A percentile compares a stretch with the other conserved stretches of the same genome.
Evolutionary conservation across 2,797 vertebrate species (phyloP).

Genomic region (Margarornis squamiger): DNA sequence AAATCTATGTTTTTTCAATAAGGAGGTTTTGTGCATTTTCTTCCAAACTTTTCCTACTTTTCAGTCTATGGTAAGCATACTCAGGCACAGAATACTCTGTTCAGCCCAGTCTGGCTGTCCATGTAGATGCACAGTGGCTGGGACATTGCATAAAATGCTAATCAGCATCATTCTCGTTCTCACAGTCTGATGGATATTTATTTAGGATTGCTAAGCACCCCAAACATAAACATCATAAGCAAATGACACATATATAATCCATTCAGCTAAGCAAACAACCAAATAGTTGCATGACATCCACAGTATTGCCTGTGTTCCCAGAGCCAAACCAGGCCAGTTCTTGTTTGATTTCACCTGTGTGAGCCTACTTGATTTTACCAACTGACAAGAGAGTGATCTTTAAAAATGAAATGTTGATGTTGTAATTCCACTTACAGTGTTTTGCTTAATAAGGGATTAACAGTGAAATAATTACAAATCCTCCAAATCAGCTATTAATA

Average conservation of each 20-base stretch:
- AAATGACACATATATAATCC: neutral
- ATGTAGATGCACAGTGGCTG: neutral
- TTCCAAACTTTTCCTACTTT: neutral
- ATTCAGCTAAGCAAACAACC: neutral
- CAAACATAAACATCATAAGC: neutral
- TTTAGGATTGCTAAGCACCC: neutral
- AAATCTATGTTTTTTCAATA: neutral
- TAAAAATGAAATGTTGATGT: neutral
- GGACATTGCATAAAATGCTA: neutral
- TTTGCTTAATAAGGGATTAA: slow-evolving; percentile 17
- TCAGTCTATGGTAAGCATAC: neutral
- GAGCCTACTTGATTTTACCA: slow-evolving; percentile 1
- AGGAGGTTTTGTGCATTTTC: neutral
- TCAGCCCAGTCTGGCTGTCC: neutral
- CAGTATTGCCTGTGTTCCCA: neutral
- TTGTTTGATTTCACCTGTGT: neutral
- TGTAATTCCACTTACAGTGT: slow-evolving; percentile 8
- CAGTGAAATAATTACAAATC: neutral
- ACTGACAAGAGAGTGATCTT: neutral
- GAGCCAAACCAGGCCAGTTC: neutral
- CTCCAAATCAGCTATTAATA: slow-evolving; percentile 47
- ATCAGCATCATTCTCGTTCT: neutral
- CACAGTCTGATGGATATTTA: neutral
- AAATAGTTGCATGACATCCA: neutral
- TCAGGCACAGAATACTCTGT: rapidly evolving